A percentile compares a stretch with the other conserved stretches of the same genome.
These are phyloP conservation scores for Camponotus fellah DNA, from an alignment of 2,888 invertebrate genomes.

Conservation along the genomic window DNA sequence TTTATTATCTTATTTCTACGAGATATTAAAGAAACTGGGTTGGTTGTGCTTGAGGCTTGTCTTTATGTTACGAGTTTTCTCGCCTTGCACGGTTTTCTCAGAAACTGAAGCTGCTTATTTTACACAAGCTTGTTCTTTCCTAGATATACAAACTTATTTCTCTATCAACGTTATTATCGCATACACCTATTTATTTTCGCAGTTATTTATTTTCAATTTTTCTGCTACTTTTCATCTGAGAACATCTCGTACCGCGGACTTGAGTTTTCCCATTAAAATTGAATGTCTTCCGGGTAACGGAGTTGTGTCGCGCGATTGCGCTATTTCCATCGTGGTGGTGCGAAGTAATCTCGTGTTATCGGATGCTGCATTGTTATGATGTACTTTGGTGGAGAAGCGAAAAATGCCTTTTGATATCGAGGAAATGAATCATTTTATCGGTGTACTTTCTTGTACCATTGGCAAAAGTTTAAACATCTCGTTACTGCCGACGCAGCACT, in stretches of 20 bases:
- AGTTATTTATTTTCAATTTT: constrained; percentile 33
- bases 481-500: not conserved
- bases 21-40: not conserved
- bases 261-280: constrained; percentile 60
- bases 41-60: not conserved
- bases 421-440: constrained; percentile 36
- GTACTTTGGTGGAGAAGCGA: constrained; percentile 3
- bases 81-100: not conserved
- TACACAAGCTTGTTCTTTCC: constrained; percentile 28
- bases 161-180: constrained; percentile 25
- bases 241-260: constrained; percentile 9
- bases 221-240: not conserved
- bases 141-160: not conserved
- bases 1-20: constrained; percentile 18
- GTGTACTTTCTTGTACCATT: not conserved
- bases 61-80: constrained; percentile 6
- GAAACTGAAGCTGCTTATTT: not conserved
- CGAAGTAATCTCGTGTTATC: constrained; percentile 39
- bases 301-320: constrained; percentile 1
- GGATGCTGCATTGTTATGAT: constrained; percentile 37
- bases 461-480: constrained; percentile 20
- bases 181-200: constrained; percentile 33
- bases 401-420: constrained; percentile 32
- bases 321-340: constrained; percentile 30
- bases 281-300: constrained; percentile 13